phyloP scores from a whole-genome alignment of 2,888 invertebrate genomes.

The Parnassius glacialis region DNA sequence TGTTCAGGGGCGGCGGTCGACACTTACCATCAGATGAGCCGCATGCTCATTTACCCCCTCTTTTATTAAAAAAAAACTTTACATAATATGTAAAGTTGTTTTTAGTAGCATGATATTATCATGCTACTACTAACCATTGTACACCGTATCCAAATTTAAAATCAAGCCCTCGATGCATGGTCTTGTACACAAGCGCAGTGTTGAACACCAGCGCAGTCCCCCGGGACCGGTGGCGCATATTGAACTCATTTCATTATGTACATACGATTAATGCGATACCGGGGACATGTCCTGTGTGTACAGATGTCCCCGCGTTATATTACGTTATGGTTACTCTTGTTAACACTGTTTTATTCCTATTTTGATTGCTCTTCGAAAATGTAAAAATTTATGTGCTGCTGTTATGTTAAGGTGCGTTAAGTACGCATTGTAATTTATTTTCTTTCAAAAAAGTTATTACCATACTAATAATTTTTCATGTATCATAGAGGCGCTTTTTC shows the following conservation, averaged over 20 bases:
- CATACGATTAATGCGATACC: constrained; percentile 63
- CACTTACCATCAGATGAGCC: no score
- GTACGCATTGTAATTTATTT: not conserved
- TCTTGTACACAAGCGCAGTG: constrained; percentile 26
- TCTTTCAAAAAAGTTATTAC: no score
- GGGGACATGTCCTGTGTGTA: constrained; percentile 47
- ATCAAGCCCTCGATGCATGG: not conserved
- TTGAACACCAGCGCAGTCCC: constrained; percentile 41
- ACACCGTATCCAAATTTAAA: constrained; percentile 31
- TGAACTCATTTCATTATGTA: constrained; percentile 79
- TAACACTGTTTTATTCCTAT: constrained; percentile 22
- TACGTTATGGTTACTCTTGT: constrained; percentile 32
- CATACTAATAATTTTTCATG: no score
- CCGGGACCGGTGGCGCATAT: constrained; percentile 64
- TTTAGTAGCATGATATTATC: no score
- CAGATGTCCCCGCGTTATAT: constrained; percentile 48
- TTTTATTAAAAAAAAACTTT: no score
- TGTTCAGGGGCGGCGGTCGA: no score
- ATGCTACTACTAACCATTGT: no score
- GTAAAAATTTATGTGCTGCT: not conserved
- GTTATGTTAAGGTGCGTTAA: not conserved
- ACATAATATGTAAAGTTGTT: no score
- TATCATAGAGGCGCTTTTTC: no score
- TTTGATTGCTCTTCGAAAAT: constrained; percentile 15
- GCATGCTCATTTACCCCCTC: no score